These are phyloP conservation scores for Meleagris gallopavo DNA, from an alignment of 2,113 vertebrate species.

Conservation along the genomic window DNA sequence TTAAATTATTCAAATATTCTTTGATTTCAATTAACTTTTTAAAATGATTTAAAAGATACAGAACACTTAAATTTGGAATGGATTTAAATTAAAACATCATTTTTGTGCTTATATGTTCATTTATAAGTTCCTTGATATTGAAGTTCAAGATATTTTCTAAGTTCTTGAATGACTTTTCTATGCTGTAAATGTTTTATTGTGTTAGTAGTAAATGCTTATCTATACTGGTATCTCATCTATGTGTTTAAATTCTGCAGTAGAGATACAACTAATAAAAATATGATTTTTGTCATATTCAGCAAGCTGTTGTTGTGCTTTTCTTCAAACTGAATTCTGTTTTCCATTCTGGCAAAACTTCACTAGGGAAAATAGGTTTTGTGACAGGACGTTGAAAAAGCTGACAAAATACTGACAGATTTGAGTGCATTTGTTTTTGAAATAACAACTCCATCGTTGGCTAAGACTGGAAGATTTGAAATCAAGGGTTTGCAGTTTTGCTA, in stretches of 20 bases:
- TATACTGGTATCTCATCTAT: conserved; percentile 54
- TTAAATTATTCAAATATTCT: conserved; percentile 55
- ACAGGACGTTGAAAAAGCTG: background rate
- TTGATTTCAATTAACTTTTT: conserved; percentile 42
- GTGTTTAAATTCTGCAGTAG: conserved; percentile 52
- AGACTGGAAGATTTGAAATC: background rate
- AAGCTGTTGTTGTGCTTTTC: conserved; percentile 43
- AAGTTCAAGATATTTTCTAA: conserved; percentile 43
- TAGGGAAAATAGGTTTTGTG: conserved; percentile 1
- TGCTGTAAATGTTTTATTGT: conserved; percentile 60
- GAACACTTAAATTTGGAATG: conserved; percentile 32
- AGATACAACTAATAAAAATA: conserved; percentile 57
- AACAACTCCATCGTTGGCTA: background rate
- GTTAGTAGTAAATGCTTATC: conserved; percentile 63
- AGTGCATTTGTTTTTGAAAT: background rate
- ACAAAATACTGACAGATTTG: conserved; percentile 12
- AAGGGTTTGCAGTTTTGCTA: background rate
- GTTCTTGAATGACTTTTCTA: conserved; percentile 42
- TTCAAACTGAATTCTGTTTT: conserved; percentile 49
- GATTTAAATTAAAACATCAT: conserved; percentile 59
- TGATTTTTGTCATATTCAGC: conserved; percentile 10
- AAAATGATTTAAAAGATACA: conserved; percentile 37
- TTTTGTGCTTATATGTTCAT: conserved; percentile 62
- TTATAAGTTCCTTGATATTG: conserved; percentile 29
- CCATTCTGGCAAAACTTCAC: conserved; percentile 11